Conservation (phyloP, 2,113 vertebrate genomes). For the Siphamia tubifer region DNA sequence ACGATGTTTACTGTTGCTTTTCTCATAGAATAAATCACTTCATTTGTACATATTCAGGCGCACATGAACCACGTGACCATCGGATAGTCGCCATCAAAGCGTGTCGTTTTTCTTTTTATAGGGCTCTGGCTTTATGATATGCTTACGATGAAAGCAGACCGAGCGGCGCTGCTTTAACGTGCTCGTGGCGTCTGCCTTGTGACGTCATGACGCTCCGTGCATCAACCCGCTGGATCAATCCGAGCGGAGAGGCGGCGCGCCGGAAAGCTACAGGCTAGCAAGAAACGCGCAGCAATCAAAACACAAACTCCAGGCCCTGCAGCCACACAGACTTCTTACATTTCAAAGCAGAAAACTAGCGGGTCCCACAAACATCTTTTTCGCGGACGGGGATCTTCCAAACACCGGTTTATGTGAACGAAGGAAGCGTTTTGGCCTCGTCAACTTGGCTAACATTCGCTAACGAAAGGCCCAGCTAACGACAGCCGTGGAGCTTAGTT, state of each 20-base stretch:
- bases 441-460: slow-evolving; percentile 40
- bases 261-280: slow-evolving; percentile 60
- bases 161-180: too few relatives aligned
- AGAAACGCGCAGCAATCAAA: slow-evolving; percentile 7
- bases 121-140: too few relatives aligned
- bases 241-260: slow-evolving; percentile 56
- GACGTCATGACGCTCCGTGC: slow-evolving; percentile 57
- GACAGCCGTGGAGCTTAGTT: slow-evolving; percentile 46
- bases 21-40: too few relatives aligned
- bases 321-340: not conserved
- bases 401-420: not conserved
- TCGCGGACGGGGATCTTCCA: not conserved
- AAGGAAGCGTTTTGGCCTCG: slow-evolving; percentile 22
- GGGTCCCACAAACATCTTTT: not conserved
- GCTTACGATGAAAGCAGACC: too few relatives aligned
- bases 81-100: too few relatives aligned
- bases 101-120: too few relatives aligned
- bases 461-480: slow-evolving; percentile 43
- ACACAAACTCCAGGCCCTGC: not conserved
- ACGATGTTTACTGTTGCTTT: too few relatives aligned
- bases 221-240: slow-evolving; percentile 31
- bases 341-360: not conserved
- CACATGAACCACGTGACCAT: too few relatives aligned
- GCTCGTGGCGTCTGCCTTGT: not conserved
- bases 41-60: too few relatives aligned